Conservation (phyloP, 2,113 vertebrate species). For the Seriola aureovittata region DNA sequence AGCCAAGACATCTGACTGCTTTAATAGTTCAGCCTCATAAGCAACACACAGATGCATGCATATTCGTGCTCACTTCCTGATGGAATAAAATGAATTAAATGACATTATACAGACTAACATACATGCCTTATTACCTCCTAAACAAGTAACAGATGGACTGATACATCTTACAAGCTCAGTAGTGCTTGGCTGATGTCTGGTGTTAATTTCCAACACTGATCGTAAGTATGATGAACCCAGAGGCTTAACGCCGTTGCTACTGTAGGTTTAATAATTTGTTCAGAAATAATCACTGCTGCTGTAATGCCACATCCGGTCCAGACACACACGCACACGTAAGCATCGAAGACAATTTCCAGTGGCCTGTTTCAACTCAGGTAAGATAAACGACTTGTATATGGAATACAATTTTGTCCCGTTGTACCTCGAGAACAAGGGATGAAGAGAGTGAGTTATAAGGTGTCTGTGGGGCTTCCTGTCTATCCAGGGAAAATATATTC, state of each 20-base stretch:
- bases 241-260: background rate
- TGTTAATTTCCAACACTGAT: constrained; percentile 34
- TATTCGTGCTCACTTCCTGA: too few species aligned
- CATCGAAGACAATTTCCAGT: constrained; percentile 19
- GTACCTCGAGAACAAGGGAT: constrained; percentile 39
- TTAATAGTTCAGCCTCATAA: background rate
- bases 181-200: constrained; percentile 16
- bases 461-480: constrained; percentile 49
- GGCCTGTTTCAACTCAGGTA: constrained; percentile 42
- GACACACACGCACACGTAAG: constrained; percentile 6
- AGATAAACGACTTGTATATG: constrained; percentile 47
- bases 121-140: background rate
- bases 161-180: background rate
- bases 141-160: background rate
- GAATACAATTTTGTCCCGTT: constrained; percentile 56
- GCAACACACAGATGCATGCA: background rate
- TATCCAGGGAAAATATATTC: constrained; percentile 60
- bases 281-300: constrained; percentile 18
- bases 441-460: constrained; percentile 60
- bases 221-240: constrained; percentile 18
- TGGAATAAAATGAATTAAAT: background rate
- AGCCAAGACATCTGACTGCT: constrained; percentile 7
- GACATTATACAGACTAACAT: background rate
- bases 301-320: background rate
- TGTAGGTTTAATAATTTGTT: constrained; percentile 44